A percentile compares a stretch with the other conserved stretches of the same genome.
phyloP scores from a whole-genome alignment of 2,888 invertebrate genomes.

The Mythimna loreyi region DNA sequence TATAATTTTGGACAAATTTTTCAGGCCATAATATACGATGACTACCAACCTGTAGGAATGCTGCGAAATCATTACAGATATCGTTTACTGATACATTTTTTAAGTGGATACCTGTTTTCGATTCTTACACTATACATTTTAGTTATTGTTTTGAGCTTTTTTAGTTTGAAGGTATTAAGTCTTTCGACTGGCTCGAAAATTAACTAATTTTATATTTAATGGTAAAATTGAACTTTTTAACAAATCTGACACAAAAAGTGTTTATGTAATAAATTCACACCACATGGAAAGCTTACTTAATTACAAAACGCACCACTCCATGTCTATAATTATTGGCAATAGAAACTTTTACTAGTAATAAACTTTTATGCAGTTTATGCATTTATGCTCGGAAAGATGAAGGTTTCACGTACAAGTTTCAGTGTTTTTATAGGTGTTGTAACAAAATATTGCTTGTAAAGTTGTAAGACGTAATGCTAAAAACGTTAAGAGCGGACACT shows the following conservation, averaged over 20 bases:
- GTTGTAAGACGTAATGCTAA: slow-evolving; percentile 55
- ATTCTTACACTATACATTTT: slow-evolving; percentile 3
- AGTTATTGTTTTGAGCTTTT: slow-evolving; percentile 11
- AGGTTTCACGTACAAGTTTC: slow-evolving; percentile 56
- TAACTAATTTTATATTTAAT: not conserved
- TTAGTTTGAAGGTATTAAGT: not conserved
- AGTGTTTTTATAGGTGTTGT: slow-evolving; percentile 62
- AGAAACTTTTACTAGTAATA: slow-evolving; percentile 66
- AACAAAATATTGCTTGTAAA: slow-evolving; percentile 69
- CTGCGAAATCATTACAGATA: slow-evolving; percentile 29
- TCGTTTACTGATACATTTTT: slow-evolving; percentile 9
- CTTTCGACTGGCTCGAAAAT: not conserved
- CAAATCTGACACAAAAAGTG: slow-evolving; percentile 11
- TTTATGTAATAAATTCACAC: slow-evolving; percentile 45
- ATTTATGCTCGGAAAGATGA: slow-evolving; percentile 58
- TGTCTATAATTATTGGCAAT: slow-evolving; percentile 62
- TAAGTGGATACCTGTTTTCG: not conserved
- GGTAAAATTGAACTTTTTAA: slow-evolving; percentile 5
- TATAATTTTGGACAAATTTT: slow-evolving; percentile 45
- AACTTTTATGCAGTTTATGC: slow-evolving; percentile 54
- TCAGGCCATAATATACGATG: slow-evolving; percentile 20
- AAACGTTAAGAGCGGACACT: slow-evolving; percentile 57
- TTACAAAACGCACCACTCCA: slow-evolving; percentile 48
- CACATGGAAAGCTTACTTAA: slow-evolving; percentile 41
- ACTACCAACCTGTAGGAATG: not conserved